A percentile compares a stretch with the other conserved stretches of the same genome.
Evolutionary conservation across 2,888 invertebrate species (phyloP).

Genomic region (Laspeyria flexula): DNA sequence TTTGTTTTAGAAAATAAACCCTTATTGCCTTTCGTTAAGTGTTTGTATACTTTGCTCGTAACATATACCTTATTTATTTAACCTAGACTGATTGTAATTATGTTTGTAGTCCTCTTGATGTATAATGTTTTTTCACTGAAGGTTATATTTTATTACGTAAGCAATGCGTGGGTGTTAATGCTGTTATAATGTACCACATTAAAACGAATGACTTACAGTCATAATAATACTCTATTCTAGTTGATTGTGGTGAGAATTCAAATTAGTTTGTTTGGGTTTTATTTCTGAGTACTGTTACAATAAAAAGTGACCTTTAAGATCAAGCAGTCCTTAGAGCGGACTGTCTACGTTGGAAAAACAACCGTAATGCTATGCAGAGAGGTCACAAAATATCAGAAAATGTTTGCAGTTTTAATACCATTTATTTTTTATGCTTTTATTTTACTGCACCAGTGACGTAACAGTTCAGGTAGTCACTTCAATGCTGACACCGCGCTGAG

Average conservation of each 20-base stretch:
- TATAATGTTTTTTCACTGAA: not conserved
- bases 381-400: no score
- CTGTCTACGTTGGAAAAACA: no score
- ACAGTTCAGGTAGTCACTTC: no score
- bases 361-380: no score
- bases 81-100: not conserved
- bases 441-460: no score
- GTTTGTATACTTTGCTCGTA: not conserved
- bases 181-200: not conserved
- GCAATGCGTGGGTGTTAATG: not conserved
- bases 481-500: no score
- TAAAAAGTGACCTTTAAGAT: no score
- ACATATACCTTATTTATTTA: not conserved
- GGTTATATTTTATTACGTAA: not conserved
- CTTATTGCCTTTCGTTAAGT: not conserved
- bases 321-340: no score
- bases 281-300: no score
- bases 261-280: not conserved
- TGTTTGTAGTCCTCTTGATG: not conserved
- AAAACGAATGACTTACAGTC: not conserved
- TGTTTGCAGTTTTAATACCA: no score
- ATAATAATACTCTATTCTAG: not conserved
- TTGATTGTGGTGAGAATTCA: not conserved
- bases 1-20: not conserved
- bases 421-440: no score